Evolutionary conservation across 2,797 vertebrate genomes (phyloP), one percentile per base, ranked within the genome.

Genomic region (Phrynocephalus forsythii): DNA sequence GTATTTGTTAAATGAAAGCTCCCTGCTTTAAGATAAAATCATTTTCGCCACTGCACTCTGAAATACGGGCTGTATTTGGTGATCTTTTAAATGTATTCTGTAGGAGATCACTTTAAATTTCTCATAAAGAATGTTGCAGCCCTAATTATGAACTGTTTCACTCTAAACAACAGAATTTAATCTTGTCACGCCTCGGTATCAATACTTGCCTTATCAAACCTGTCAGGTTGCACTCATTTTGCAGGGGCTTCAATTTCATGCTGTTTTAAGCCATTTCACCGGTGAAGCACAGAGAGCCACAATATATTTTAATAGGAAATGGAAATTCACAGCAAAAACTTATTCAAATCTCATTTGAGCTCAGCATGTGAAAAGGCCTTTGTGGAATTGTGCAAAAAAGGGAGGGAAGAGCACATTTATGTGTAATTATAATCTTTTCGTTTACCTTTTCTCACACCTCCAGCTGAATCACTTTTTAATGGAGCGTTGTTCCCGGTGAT

Each of bases 221-320:
- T 95, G 93, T 94, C 93, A 94, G 91, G 88, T 93, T 88, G 88
- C 90, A 82, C 94, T 94, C 92, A 86, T 73, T 91, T 68, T 87
- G 84, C 82, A 91, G 83, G 89, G 87, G 67, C 83, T 92, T 93
- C 92, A 91, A 93, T 95, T 95, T 95, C 92, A 94, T 94, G 94
- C 93, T 76, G 78, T 95, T 95, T 94, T 91, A 93, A 94, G 92
- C 92, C 91, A 94, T 94, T 93, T 93, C 91, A 87, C 86, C 86
- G 72, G 86, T 77, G 93, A 90, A 91, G 90, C 88, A 72, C 83
- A 80, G 30, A 86, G 89, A 83, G 86, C 92, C 79, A 86, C 88
- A 82, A 84, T 63, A 86, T 91, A 3, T 79, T 93, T 93, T 94
- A 94, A 94, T 93, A 89, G 92, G 83, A 95, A 95, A 93, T 93